A percentile compares a stretch with the other conserved stretches of the same genome.
These are phyloP conservation scores for Myrmophylax atrothorax DNA, from an alignment of 2,113 vertebrate genomes.

Conservation along the genomic window DNA sequence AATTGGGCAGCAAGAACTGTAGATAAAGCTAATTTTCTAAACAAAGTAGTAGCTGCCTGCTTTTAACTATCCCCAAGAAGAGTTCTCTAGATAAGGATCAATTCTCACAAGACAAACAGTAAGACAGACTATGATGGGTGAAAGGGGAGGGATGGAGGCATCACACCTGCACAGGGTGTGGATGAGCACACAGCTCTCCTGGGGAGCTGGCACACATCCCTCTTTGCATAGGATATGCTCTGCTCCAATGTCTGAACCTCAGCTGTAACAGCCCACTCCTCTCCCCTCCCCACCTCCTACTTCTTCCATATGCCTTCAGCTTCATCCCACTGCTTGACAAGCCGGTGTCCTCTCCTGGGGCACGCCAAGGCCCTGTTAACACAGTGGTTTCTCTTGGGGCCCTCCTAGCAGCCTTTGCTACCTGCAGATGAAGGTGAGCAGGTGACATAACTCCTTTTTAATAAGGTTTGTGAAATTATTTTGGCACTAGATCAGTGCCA, in stretches of 20 bases:
- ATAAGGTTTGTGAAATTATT: not conserved
- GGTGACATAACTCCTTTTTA: not conserved
- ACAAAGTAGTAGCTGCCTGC: not conserved
- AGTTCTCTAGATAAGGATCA: not conserved
- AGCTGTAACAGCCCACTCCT: not conserved
- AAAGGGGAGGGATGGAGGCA: not conserved
- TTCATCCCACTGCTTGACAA: not conserved
- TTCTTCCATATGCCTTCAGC: not conserved
- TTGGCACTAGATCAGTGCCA: not conserved
- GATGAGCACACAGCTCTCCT: not conserved
- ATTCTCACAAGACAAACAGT: not conserved
- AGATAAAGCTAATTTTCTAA: not conserved
- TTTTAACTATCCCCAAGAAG: not conserved
- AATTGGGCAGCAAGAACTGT: not conserved
- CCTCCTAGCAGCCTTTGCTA: not conserved
- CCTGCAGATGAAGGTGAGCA: not conserved
- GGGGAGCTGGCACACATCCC: not conserved
- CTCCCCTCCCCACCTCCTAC: not conserved
- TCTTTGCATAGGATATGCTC: not conserved
- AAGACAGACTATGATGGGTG: rapidly evolving
- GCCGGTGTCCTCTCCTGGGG: rapidly evolving
- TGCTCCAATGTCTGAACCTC: rapidly evolving
- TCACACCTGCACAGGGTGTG: rapidly evolving
- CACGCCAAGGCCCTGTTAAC: not conserved
- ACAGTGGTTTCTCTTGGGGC: rapidly evolving